phyloP scores from a whole-genome alignment of 2,888 invertebrate genomes.

The Trachelus tabidus region DNA sequence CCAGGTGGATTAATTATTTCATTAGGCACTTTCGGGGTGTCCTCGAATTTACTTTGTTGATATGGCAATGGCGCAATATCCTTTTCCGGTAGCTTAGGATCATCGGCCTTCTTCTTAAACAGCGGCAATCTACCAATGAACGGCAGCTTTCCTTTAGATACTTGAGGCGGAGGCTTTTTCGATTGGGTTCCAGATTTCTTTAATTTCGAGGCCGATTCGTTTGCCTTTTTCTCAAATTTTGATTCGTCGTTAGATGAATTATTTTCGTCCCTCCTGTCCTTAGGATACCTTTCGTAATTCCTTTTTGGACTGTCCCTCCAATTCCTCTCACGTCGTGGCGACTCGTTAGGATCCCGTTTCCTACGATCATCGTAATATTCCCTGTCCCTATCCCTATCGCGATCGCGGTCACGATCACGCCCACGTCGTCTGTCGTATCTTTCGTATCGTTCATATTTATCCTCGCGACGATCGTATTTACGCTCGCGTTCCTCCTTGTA shows the following conservation, averaged over 20 bases:
- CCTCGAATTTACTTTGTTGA: conserved; percentile 61
- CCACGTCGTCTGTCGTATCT: conserved; percentile 55
- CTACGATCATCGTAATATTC: conserved; percentile 60
- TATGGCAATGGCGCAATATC: conserved; percentile 65
- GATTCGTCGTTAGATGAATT: conserved; percentile 57
- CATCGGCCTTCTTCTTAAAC: conserved; percentile 72
- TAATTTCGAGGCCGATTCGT: conserved; percentile 51
- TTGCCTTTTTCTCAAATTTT: conserved; percentile 59
- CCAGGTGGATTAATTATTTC: conserved; percentile 64
- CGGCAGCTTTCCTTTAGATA: conserved; percentile 77
- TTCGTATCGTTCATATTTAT: conserved; percentile 54
- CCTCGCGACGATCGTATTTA: conserved; percentile 55
- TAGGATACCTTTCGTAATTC: conserved; percentile 27
- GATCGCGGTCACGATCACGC: conserved; percentile 40
- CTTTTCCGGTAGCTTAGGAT: conserved; percentile 65
- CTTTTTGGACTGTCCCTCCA: conserved; percentile 59
- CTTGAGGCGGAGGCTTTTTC: conserved; percentile 60
- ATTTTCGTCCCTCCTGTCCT: conserved; percentile 48
- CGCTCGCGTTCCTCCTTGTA: conserved; percentile 44
- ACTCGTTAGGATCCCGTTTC: conserved; percentile 55
- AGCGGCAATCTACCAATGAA: conserved; percentile 89
- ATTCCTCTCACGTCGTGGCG: conserved; percentile 56
- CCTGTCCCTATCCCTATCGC: conserved; percentile 39
- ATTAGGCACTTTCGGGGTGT: conserved; percentile 60
- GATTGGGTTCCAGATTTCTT: conserved; percentile 42